Evolutionary conservation across 2,888 invertebrate species (phyloP), one percentile per base, ranked within the genome.

Genomic region (Cryptus viduatorius): DNA sequence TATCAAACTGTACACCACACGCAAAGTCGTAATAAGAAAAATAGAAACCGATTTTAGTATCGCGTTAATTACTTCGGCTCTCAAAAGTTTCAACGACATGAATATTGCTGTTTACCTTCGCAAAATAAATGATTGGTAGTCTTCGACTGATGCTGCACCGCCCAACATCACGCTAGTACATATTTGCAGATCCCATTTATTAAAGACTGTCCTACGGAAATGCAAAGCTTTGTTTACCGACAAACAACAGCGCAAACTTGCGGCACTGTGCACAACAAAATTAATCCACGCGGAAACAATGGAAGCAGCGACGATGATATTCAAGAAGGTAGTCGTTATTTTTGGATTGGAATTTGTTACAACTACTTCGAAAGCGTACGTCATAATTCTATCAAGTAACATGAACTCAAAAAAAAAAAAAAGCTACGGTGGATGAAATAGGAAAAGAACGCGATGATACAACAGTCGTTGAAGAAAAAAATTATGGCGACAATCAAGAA

Each of bases 11-110:
- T 29, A 44, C 1, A 65, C 64, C 0, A 56, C 53, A 56, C 50
- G 73, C 16, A 65, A 48, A 16, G 53, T 67, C 4, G 53, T 80
- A 1, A 80, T 80, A n/a, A 48, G 31, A 37, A 76, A 76, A 75
- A 71, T 73, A 1, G 67, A 80, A n/a, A 53, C 73, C 12, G 65
- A 80, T 72, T 80, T 73, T 14, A 73, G 73, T 29, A 50, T 73
- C 7, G 75, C 75, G 2, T n/a, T 76, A 3, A 76, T 76, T 12
- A 16, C 37, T 5, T 31, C 75, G 0, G 65, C 37, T 3, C 31
- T 76, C 0, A 76, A 76, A 42, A 50, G 16, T 19, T 76, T 76
- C 53, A 65, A 65, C n/a, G 37, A 48, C 42, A 65, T 65, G 48
- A 65, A 10, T 1, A 53, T 65, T n/a, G 3, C 31, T 4, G 65